These are phyloP conservation scores for Fistularia commersonii DNA, from an alignment of 2,797 vertebrate genomes.

Conservation along the genomic window DNA sequence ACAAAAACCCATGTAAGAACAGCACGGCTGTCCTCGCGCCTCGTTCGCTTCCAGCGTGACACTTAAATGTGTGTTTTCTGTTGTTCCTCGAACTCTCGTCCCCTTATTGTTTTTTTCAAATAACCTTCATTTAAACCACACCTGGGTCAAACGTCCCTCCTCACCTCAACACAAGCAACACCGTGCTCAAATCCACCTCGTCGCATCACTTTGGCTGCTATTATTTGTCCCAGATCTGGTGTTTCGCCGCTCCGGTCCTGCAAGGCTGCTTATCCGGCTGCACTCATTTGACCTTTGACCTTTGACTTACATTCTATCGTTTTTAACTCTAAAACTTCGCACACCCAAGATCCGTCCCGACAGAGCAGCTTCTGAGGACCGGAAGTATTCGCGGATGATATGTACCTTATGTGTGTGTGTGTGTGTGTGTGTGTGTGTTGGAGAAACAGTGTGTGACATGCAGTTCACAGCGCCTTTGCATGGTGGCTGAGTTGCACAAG, in stretches of 20 bases:
- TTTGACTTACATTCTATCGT: not conserved
- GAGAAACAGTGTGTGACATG: too few relatives aligned
- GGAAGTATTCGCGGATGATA: constrained; percentile 33
- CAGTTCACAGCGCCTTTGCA: constrained; percentile 46
- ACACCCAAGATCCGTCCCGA: constrained; percentile 37
- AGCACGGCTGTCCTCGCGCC: constrained; percentile 2
- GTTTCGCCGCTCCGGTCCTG: constrained; percentile 40
- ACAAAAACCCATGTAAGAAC: constrained; percentile 73
- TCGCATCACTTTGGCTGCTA: too few relatives aligned
- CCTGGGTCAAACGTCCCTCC: constrained; percentile 53
- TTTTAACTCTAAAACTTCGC: too few relatives aligned
- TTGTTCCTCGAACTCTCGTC: constrained; percentile 30
- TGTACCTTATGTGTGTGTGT: constrained; percentile 28
- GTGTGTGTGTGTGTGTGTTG: constrained; percentile 14
- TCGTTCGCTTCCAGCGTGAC: too few relatives aligned
- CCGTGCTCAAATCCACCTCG: constrained; percentile 2
- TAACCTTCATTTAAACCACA: constrained; percentile 44
- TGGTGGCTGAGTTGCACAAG: constrained; percentile 39
- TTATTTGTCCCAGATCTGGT: constrained; percentile 59
- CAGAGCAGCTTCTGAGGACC: constrained; percentile 55
- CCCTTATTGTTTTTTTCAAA: constrained; percentile 13
- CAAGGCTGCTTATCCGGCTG: constrained; percentile 53
- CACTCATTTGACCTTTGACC: constrained; percentile 33
- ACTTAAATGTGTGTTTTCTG: constrained; percentile 15
- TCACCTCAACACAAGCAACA: not conserved